phyloP scores from a whole-genome alignment of 2,113 vertebrate genomes.

The Clarias batrachus region DNA sequence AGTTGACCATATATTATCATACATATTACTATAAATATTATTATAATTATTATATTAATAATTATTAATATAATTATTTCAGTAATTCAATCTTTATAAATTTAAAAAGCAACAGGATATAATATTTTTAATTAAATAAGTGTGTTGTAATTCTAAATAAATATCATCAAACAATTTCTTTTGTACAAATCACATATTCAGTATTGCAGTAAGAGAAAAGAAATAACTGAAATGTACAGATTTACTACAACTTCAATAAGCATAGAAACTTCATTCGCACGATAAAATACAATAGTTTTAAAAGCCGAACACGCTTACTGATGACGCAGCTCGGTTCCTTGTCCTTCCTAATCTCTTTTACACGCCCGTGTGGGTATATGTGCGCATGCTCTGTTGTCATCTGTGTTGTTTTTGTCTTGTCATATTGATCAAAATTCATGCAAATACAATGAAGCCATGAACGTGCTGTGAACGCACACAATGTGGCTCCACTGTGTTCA shows the following conservation, averaged over 20 bases:
- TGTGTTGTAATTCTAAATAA: too few relatives aligned
- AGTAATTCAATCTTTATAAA: background rate
- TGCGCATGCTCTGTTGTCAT: background rate
- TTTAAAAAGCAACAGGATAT: background rate
- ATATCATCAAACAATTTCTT: background rate
- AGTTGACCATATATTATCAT: too few relatives aligned
- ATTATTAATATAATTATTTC: background rate
- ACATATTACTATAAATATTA: background rate
- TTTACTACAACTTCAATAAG: background rate
- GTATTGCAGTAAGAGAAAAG: background rate
- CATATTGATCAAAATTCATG: slow-evolving; percentile 15
- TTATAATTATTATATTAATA: too few relatives aligned
- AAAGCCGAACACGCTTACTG: background rate
- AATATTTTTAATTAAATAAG: background rate
- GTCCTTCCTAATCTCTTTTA: background rate
- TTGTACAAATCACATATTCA: background rate
- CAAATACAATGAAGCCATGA: background rate
- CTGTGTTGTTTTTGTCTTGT: slow-evolving; percentile 16
- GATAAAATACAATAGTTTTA: background rate
- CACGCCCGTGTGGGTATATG: background rate
- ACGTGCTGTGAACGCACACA: too few relatives aligned
- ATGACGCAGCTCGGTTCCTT: background rate
- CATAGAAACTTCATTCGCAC: background rate
- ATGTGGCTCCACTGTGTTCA: background rate
- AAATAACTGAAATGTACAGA: background rate